Conservation (phyloP, 2,113 vertebrate species). For the Leiothrix lutea region DNA sequence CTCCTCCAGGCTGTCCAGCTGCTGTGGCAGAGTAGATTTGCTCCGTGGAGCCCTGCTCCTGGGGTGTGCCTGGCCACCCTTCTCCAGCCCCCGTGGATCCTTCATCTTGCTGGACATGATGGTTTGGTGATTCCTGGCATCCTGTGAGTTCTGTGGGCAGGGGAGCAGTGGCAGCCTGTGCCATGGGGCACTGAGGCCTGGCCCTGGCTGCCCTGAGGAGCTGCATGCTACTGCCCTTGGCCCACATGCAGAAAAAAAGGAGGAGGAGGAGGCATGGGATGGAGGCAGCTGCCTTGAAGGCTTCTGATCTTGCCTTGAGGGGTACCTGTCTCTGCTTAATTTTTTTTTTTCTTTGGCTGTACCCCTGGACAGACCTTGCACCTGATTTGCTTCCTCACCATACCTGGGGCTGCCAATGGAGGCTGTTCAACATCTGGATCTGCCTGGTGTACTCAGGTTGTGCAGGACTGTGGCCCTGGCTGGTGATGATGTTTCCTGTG, state of each 20-base stretch:
- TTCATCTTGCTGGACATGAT: neutral
- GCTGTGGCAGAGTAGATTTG: rapidly evolving
- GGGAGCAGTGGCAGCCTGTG: neutral
- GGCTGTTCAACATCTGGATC: neutral
- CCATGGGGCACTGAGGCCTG: too few relatives aligned
- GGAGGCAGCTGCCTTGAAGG: neutral
- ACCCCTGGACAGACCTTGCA: rapidly evolving
- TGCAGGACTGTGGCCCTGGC: neutral
- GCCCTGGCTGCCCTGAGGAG: neutral
- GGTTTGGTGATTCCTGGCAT: rapidly evolving
- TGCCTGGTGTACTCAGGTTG: neutral
- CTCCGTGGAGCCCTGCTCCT: rapidly evolving
- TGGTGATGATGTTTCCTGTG: neutral
- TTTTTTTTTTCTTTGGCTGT: neutral
- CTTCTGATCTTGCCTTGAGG: neutral
- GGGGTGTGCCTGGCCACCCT: rapidly evolving
- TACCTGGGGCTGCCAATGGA: neutral
- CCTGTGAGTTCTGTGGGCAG: neutral
- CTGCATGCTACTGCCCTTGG: neutral
- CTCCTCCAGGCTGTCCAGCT: neutral
- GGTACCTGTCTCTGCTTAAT: neutral
- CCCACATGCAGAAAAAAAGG: rapidly evolving
- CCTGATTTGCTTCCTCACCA: rapidly evolving
- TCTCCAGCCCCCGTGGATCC: neutral
- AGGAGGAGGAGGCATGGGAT: neutral